Conservation (phyloP, 2,113 vertebrate genomes). For the Uria lomvia region DNA sequence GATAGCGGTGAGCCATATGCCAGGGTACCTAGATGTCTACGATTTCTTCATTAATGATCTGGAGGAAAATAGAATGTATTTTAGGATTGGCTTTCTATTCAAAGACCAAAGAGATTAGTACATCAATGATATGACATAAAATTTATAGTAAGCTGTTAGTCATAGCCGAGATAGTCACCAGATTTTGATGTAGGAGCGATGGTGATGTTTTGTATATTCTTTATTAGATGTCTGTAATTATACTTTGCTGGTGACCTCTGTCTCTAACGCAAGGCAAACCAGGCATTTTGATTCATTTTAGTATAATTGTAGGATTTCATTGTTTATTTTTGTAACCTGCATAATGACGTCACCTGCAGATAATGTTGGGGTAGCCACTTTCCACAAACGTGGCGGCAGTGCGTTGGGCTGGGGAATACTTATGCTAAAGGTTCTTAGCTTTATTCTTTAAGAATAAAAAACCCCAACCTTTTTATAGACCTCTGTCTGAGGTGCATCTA, state of each 20-base stretch:
- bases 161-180: not conserved
- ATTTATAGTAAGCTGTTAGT: not conserved
- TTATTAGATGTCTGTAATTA: not conserved
- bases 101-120: not conserved
- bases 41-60: not conserved
- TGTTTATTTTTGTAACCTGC: not conserved
- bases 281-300: not conserved
- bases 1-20: not conserved
- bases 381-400: not conserved
- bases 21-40: not conserved
- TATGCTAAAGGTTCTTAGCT: not conserved
- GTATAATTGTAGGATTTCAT: not conserved
- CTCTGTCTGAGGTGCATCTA: conserved; percentile 6
- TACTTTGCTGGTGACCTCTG: not conserved
- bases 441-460: conserved; percentile 21
- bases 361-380: not conserved
- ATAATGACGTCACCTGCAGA: not conserved
- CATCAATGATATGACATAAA: not conserved
- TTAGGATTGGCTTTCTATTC: not conserved
- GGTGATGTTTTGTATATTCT: not conserved
- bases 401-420: not conserved
- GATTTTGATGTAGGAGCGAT: not conserved
- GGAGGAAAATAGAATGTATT: not conserved
- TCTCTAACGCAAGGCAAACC: not conserved
- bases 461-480: not conserved